Evolutionary conservation across 2,113 vertebrate genomes (phyloP).

Genomic region (Pseudorasbora parva): DNA sequence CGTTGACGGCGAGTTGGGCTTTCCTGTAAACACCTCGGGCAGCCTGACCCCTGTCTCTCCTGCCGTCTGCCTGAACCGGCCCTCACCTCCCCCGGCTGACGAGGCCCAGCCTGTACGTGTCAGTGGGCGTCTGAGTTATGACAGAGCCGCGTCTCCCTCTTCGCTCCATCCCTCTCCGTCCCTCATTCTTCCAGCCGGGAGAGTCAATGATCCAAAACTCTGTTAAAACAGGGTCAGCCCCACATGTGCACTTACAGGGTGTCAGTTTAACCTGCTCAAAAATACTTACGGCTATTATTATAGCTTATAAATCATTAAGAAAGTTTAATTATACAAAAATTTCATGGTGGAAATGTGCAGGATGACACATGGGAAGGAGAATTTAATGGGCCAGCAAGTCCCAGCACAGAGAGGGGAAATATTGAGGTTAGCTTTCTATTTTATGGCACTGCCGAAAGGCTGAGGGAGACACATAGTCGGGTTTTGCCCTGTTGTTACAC

Average conservation of each 20-base stretch:
- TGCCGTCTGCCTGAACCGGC: background rate
- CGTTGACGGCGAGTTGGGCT: constrained; percentile 42
- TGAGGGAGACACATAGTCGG: constrained; percentile 52
- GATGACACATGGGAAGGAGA: constrained; percentile 81
- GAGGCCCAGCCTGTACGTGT: constrained; percentile 49
- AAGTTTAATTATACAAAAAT: constrained; percentile 84
- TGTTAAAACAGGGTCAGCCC: constrained; percentile 83
- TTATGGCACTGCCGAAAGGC: constrained; percentile 75
- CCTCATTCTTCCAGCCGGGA: constrained; percentile 65
- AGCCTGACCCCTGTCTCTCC: constrained; percentile 43
- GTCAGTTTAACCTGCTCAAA: constrained; percentile 82
- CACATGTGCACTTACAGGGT: constrained; percentile 76
- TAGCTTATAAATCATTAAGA: constrained; percentile 88
- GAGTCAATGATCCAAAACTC: constrained; percentile 80
- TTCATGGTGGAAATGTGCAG: constrained; percentile 80
- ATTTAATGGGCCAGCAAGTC: constrained; percentile 86
- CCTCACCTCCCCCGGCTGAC: constrained; percentile 42
- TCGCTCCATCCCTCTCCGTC: constrained; percentile 59
- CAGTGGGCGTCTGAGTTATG: constrained; percentile 67
- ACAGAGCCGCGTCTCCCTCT: constrained; percentile 65
- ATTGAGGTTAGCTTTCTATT: constrained; percentile 83
- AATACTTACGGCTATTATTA: constrained; percentile 83
- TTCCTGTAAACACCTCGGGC: constrained; percentile 54
- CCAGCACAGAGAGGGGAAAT: constrained; percentile 80
- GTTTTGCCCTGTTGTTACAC: constrained; percentile 5